Evolutionary conservation across 2,113 vertebrate species (phyloP), one percentile per base, ranked within the genome.

Genomic region (Craseonycteris thonglongyai): DNA sequence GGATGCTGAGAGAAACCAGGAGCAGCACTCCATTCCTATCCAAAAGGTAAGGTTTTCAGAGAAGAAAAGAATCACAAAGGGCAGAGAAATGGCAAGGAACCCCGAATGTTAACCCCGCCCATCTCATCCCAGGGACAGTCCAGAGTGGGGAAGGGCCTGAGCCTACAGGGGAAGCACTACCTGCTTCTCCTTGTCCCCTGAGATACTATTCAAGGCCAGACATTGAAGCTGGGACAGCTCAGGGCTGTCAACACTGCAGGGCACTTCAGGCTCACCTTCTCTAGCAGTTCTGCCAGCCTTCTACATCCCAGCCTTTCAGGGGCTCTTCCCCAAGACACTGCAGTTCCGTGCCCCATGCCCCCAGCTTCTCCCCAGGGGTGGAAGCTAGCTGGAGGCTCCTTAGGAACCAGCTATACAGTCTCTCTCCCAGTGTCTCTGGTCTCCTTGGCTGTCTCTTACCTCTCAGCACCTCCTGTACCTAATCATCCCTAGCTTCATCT

Each of bases 161-260:
- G 58, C 28, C 51, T 13, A 14, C 45, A 33, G 47, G 21, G 6
- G 35, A 56, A 33, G 65, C 16, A 35, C 45, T 66, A 42, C 0
- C 1, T 56, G 16, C 35, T 30, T 54, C 28, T 96, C 65, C 74
- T 81, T 54, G 66, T 66, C 6, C 11, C 42, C 49, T 68, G 54
- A 75, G 63, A 13, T 35, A 35, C 10, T 0, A 9, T 63, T 15
- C 28, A 82, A 0, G 7, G 38, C 6, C 40, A 45, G 42, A 84
- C 16, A 22, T 2, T 0, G 9, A 22, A 11, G 59, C 82, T 54
- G 0, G 0, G 19, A 38, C 49, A 61, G 28, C 78, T 91, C 83
- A 89, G 56, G 47, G 54, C 88, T 42, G 10, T 0, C 58, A 33
- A 65, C 83, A 82, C 30, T 58, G 13, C 8, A 40, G 26, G 51